Percentiles rank a stretch among this genome's conserved stretches.
Conservation (phyloP, 1,140 invertebrate species). For the Aleiodes sp. region DNA sequence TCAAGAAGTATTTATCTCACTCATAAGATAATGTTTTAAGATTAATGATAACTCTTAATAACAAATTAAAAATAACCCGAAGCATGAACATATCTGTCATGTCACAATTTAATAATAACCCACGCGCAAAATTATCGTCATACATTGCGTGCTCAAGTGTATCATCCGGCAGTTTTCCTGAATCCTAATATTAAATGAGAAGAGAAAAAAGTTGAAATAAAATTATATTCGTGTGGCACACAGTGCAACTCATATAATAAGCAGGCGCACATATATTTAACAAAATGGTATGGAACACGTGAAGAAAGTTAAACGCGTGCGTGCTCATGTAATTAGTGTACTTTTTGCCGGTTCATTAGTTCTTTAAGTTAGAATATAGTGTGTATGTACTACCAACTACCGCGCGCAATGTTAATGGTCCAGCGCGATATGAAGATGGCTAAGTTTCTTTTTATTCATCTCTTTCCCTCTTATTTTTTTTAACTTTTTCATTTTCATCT, state of each 20-base stretch:
- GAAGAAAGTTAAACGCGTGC: conserved; percentile 16
- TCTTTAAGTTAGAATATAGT: conserved; percentile 26
- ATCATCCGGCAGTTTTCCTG: conserved; percentile 7
- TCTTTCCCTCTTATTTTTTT: conserved; percentile 1
- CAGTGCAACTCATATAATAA: too few relatives aligned
- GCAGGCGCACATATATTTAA: conserved; percentile 11
- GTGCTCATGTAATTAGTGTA: conserved; percentile 31
- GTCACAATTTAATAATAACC: conserved; percentile 18
- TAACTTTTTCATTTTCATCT: background rate
- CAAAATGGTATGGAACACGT: background rate
- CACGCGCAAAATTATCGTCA: conserved; percentile 7
- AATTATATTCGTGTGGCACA: too few relatives aligned
- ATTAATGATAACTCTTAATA: conserved; percentile 4
- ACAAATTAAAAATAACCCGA: background rate
- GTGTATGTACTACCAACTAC: conserved; percentile 9
- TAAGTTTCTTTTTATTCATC: too few relatives aligned
- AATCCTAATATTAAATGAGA: conserved; percentile 1
- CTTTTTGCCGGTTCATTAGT: conserved; percentile 21
- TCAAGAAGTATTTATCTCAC: background rate
- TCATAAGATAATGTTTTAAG: too few relatives aligned
- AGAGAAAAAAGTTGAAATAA: too few relatives aligned
- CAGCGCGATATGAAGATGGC: conserved; percentile 25
- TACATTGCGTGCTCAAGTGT: conserved; percentile 3
- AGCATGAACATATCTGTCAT: conserved; percentile 14
- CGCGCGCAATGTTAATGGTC: conserved; percentile 31